Conservation (phyloP, 2,113 vertebrate genomes). For the Myrmecobius fasciatus region DNA sequence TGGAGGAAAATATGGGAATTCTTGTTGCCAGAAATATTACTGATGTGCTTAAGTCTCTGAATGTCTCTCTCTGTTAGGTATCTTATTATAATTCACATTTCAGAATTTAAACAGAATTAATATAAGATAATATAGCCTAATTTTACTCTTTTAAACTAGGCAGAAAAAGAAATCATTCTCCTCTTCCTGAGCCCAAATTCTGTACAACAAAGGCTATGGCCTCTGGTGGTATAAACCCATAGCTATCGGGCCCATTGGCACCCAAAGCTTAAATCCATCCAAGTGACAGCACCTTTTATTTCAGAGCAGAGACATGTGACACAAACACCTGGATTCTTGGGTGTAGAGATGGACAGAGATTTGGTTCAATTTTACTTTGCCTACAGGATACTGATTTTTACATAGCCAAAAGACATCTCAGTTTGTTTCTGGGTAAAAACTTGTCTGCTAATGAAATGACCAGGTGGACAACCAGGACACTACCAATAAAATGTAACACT, state of each 20-base stretch:
- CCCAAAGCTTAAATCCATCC: background rate
- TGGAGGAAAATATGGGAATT: background rate
- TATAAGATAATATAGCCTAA: background rate
- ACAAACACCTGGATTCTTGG: background rate
- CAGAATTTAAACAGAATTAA: constrained; percentile 33
- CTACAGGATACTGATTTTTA: background rate
- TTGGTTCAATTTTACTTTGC: background rate
- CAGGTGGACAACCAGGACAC: background rate
- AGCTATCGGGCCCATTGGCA: background rate
- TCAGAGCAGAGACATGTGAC: background rate
- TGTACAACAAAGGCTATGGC: background rate
- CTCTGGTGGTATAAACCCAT: background rate
- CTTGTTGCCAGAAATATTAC: background rate
- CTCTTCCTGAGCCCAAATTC: background rate
- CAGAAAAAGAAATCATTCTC: constrained; percentile 1
- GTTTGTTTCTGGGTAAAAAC: background rate
- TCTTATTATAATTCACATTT: background rate
- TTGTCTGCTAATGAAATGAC: background rate
- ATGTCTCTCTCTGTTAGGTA: background rate
- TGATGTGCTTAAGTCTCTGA: no score
- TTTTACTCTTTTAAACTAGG: background rate
- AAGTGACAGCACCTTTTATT: background rate
- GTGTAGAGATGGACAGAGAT: background rate
- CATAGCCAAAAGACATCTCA: background rate
- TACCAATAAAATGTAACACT: background rate